Evolutionary conservation across 2,797 vertebrate genomes (phyloP).

Genomic region (Epinephelus coioides): DNA sequence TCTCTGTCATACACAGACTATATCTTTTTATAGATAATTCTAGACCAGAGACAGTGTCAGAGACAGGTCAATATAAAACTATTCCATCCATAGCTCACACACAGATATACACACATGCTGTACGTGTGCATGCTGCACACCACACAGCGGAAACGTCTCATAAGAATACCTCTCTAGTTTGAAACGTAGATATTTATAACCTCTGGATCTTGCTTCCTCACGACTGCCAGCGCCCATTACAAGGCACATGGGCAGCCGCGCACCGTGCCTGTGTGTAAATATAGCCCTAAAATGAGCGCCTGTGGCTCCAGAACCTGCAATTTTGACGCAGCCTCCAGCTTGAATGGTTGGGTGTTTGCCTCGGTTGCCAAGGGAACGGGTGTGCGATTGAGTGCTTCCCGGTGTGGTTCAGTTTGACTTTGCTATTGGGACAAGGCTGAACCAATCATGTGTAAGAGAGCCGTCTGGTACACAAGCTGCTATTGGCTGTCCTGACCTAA

Average conservation of each 20-base stretch:
- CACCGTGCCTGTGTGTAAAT: constrained; percentile 80
- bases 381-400: constrained; percentile 57
- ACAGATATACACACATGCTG: not conserved
- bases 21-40: constrained; percentile 64
- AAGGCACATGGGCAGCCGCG: constrained; percentile 64
- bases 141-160: constrained; percentile 69
- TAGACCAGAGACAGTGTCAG: constrained; percentile 66
- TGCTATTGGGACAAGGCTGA: constrained; percentile 40
- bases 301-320: constrained; percentile 80
- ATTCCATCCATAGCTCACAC: constrained; percentile 28
- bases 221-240: constrained; percentile 65
- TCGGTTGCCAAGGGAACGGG: constrained; percentile 68
- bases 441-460: constrained; percentile 56
- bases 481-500: constrained; percentile 17
- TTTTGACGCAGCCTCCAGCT: constrained; percentile 78
- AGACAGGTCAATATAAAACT: constrained; percentile 73
- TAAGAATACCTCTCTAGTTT: constrained; percentile 55
- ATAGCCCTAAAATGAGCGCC: constrained; percentile 84
- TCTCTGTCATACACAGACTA: constrained; percentile 21
- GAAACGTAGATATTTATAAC: constrained; percentile 74
- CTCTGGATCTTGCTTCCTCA: constrained; percentile 65
- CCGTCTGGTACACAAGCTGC: constrained; percentile 48
- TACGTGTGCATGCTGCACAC: constrained; percentile 23
- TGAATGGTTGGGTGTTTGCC: constrained; percentile 78
- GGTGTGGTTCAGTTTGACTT: constrained; percentile 57